Percentiles rank a stretch among this genome's conserved stretches.
phyloP scores from a whole-genome alignment of 2,888 invertebrate genomes.

The Temnothorax unifasciatus region DNA sequence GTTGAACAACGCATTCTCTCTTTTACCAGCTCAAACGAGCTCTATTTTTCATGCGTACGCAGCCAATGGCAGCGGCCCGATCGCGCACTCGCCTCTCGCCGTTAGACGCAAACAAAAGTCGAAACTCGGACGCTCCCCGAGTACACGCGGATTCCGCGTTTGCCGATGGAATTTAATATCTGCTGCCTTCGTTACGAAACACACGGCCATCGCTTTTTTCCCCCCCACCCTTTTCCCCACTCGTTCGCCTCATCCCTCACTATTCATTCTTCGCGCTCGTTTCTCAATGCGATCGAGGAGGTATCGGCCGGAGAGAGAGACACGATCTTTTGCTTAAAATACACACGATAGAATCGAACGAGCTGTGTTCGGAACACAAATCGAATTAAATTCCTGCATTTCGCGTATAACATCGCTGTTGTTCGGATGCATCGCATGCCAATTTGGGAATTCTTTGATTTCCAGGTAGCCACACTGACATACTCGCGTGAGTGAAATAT shows the following conservation, averaged over 20 bases:
- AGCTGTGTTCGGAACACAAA: constrained; percentile 8
- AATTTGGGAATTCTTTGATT: constrained; percentile 32
- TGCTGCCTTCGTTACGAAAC: constrained; percentile 75
- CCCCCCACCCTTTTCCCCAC: constrained; percentile 35
- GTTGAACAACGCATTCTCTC: constrained; percentile 48
- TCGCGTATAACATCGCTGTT: background rate
- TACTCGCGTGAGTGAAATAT: background rate
- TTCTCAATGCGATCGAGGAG: constrained; percentile 52
- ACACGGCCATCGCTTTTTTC: constrained; percentile 68
- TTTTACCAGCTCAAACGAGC: constrained; percentile 53
- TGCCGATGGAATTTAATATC: constrained; percentile 76
- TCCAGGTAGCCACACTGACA: background rate
- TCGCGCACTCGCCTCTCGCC: constrained; percentile 58
- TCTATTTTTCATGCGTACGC: constrained; percentile 65
- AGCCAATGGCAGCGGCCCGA: constrained; percentile 60
- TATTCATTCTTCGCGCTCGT: constrained; percentile 58
- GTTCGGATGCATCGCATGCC: background rate
- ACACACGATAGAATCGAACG: constrained; percentile 30
- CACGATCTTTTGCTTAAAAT: constrained; percentile 53
- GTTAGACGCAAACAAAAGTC: constrained; percentile 70
- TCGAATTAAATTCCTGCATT: constrained; percentile 46
- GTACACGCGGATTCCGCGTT: constrained; percentile 68
- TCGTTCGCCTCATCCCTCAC: constrained; percentile 27
- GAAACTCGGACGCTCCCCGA: constrained; percentile 67
- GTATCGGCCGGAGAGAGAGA: constrained; percentile 48